Conservation (phyloP, 2,888 invertebrate species). For the Nomada lathburiana region DNA sequence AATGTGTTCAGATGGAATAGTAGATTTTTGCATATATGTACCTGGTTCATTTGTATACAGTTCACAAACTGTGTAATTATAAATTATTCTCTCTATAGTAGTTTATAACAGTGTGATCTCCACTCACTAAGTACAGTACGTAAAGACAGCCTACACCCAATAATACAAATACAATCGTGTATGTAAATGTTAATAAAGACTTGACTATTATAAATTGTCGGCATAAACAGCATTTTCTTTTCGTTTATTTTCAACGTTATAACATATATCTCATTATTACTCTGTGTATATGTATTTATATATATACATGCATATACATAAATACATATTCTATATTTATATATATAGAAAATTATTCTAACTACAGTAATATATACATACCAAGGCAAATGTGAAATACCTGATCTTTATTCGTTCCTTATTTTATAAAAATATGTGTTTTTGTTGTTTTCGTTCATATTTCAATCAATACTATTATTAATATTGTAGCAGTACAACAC, state of each 20-base stretch:
- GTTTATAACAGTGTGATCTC: slow-evolving; percentile 73
- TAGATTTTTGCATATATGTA: slow-evolving; percentile 54
- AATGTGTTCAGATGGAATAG: slow-evolving; percentile 68
- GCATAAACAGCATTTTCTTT: slow-evolving; percentile 67
- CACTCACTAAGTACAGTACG: slow-evolving; percentile 79
- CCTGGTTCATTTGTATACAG: slow-evolving; percentile 64
- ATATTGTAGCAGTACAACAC: slow-evolving; percentile 76
- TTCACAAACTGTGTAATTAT: slow-evolving; percentile 64
- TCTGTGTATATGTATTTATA: slow-evolving; percentile 67
- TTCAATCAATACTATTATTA: slow-evolving; percentile 75
- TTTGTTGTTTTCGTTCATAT: slow-evolving; percentile 72
- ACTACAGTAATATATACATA: slow-evolving; percentile 83
- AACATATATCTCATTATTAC: slow-evolving; percentile 70
- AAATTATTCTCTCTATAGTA: slow-evolving; percentile 64
- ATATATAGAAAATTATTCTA: slow-evolving; percentile 83
- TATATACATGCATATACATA: slow-evolving; percentile 58
- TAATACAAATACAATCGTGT: slow-evolving; percentile 77
- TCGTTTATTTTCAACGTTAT: slow-evolving; percentile 67
- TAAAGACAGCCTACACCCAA: slow-evolving; percentile 82
- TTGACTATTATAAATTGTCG: slow-evolving; percentile 73
- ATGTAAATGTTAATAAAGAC: slow-evolving; percentile 77
- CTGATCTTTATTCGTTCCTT: slow-evolving; percentile 77
- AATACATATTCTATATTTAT: slow-evolving; percentile 67
- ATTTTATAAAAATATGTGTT: slow-evolving; percentile 82
- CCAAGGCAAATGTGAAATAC: slow-evolving; percentile 84